Evolutionary conservation across 2,113 vertebrate genomes (phyloP).

Genomic region (Microtus pennsylvanicus): DNA sequence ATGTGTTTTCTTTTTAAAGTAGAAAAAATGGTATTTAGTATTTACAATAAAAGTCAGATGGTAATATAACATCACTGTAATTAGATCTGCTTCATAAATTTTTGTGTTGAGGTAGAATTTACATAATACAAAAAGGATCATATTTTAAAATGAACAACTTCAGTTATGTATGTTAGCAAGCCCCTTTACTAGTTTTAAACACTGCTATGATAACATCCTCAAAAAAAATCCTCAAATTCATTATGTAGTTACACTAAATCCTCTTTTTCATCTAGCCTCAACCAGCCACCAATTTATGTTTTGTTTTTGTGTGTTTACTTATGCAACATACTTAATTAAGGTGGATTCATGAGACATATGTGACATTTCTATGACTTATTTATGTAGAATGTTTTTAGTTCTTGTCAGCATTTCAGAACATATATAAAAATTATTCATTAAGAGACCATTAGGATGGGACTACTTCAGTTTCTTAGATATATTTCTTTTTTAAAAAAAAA

Average conservation of each 20-base stretch:
- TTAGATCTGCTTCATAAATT: background rate
- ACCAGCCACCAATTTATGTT: background rate
- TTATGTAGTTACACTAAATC: background rate
- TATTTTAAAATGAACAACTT: background rate
- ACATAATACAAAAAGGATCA: background rate
- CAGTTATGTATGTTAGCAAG: background rate
- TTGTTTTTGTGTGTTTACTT: background rate
- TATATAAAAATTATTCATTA: background rate
- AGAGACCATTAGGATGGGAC: background rate
- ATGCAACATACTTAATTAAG: background rate
- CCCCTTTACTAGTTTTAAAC: background rate
- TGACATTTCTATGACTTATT: background rate
- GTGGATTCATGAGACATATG: too few species aligned
- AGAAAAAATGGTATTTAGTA: background rate
- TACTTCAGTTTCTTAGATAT: background rate
- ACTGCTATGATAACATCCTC: background rate
- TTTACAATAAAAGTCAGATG: background rate
- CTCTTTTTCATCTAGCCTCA: background rate
- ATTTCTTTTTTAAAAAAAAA: background rate
- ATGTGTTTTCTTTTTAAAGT: background rate
- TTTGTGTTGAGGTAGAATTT: background rate
- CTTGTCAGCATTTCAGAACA: background rate
- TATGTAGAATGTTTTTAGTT: background rate
- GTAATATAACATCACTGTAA: background rate
- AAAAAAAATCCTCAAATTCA: background rate